phyloP scores from a whole-genome alignment of 2,797 vertebrate species.

The Enteromius treurensis region DNA sequence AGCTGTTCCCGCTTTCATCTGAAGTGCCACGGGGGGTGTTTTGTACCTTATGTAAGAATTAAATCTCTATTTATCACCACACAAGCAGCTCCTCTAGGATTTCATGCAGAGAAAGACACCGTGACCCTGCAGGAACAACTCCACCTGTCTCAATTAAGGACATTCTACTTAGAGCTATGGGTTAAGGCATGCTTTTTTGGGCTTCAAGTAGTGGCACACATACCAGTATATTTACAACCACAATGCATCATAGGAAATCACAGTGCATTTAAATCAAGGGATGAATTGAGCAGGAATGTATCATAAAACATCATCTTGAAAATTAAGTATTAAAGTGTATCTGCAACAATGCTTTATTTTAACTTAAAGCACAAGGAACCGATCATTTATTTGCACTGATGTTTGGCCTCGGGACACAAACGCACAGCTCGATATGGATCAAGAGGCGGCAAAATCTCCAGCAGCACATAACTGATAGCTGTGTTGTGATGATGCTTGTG shows the following conservation, averaged over 20 bases:
- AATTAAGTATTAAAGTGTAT: background rate
- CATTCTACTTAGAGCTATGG: background rate
- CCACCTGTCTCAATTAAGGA: background rate
- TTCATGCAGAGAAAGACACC: background rate
- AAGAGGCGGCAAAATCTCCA: background rate
- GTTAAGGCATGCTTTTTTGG: too few species aligned
- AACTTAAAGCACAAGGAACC: background rate
- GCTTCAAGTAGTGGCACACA: too few species aligned
- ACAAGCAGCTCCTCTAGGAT: background rate
- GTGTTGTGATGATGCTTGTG: background rate
- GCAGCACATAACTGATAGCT: background rate
- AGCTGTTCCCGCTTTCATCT: constrained; percentile 13
- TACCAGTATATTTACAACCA: too few species aligned
- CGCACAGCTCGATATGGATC: background rate
- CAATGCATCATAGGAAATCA: background rate
- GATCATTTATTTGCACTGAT: background rate
- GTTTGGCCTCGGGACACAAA: background rate
- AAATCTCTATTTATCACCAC: constrained; percentile 1
- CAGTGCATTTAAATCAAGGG: background rate
- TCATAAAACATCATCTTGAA: background rate
- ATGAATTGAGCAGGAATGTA: background rate
- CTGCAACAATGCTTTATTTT: background rate
- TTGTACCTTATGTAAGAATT: background rate
- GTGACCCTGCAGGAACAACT: background rate
- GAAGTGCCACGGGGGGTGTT: background rate